A percentile compares a stretch with the other conserved stretches of the same genome.
Evolutionary conservation across 2,797 vertebrate species (phyloP).

Genomic region (Leucoraja ocellata): DNA sequence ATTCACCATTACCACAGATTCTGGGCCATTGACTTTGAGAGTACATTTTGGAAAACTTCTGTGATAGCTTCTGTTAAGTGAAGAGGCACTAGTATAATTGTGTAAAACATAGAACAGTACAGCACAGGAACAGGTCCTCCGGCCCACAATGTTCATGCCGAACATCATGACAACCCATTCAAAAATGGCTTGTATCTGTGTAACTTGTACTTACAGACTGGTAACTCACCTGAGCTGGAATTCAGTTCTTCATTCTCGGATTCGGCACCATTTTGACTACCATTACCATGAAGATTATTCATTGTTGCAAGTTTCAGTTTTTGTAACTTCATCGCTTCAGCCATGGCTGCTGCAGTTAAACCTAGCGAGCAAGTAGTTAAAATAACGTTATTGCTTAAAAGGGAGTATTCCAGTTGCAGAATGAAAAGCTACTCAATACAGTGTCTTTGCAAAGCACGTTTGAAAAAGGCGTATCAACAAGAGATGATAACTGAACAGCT

Average conservation of each 20-base stretch:
- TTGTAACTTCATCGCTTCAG: constrained; percentile 84
- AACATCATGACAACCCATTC: not conserved
- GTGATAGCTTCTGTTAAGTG: not conserved
- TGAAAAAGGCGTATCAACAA: not conserved
- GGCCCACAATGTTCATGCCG: too few relatives aligned
- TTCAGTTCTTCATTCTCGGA: constrained; percentile 81
- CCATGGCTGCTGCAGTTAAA: constrained; percentile 82
- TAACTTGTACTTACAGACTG: constrained; percentile 18
- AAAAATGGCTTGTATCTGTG: not conserved
- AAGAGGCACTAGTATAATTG: not conserved
- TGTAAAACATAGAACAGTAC: not conserved
- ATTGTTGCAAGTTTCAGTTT: constrained; percentile 84
- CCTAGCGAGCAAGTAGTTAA: constrained; percentile 53
- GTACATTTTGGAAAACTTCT: not conserved
- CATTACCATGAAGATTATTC: constrained; percentile 77
- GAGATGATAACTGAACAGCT: not conserved
- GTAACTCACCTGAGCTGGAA: constrained; percentile 70
- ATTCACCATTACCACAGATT: not conserved
- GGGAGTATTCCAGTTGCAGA: not conserved
- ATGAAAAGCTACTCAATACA: not conserved
- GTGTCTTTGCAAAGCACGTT: not conserved
- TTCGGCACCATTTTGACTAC: constrained; percentile 74
- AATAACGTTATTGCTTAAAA: not conserved
- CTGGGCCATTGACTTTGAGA: not conserved
- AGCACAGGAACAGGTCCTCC: too few relatives aligned